phyloP scores from a whole-genome alignment of 2,113 vertebrate genomes.

The Odocoileus virginianus region DNA sequence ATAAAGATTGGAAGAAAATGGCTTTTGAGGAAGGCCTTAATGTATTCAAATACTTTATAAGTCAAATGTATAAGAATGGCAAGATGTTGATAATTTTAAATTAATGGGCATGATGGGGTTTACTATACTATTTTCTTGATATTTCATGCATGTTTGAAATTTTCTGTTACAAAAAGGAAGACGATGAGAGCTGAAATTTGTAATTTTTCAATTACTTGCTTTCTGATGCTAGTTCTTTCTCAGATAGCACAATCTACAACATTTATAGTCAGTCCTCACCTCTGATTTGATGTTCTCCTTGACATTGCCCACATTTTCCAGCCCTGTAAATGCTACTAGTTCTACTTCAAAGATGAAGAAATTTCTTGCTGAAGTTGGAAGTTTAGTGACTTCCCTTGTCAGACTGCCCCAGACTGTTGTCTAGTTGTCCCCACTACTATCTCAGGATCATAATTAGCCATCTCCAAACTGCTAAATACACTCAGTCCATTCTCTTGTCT shows the following conservation, averaged over 20 bases:
- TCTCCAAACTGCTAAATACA: not conserved
- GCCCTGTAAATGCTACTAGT: not conserved
- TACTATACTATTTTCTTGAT: not conserved
- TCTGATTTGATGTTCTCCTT: not conserved
- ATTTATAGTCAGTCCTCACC: not conserved
- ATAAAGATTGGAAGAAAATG: too few relatives aligned
- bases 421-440: accelerated
- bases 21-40: too few relatives aligned
- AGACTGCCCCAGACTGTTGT: not conserved
- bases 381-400: not conserved
- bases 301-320: not conserved
- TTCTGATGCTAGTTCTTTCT: not conserved
- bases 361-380: not conserved
- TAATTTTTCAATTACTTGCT: not conserved
- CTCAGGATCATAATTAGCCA: not conserved
- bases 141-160: not conserved
- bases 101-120: too few relatives aligned
- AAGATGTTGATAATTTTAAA: too few relatives aligned
- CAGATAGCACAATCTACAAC: not conserved
- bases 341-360: not conserved
- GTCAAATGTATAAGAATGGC: too few relatives aligned
- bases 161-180: too few relatives aligned
- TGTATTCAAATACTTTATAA: too few relatives aligned
- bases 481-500: not conserved
- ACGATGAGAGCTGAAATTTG: not conserved